Base-by-base conservation (phyloP, 2,888 invertebrate species). In the Catocala nupta region DNA sequence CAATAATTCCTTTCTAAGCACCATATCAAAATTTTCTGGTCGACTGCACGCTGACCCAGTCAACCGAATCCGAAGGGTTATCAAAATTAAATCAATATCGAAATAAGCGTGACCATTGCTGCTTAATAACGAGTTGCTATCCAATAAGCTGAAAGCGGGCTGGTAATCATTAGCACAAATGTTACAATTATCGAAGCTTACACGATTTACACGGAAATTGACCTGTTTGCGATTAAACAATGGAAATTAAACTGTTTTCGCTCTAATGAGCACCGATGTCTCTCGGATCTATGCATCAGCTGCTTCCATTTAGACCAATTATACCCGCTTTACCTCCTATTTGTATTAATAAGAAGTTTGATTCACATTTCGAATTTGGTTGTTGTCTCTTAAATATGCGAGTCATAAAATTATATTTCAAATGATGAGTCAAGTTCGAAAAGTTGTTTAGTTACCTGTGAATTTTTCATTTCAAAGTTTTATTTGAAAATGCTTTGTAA, bases 181-280 rank as follows among this genome's bases (percentile, higher is more conserved):
- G 88, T 85, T 84, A 86, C 86, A 89, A 90, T 90, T 88, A 90
- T 86, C 83, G 80, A 75, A 77, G 80, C 81, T 84, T 81, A 89
- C 83, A 81, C 85, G 84, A 86, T 87, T 88, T 86, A 83, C 57
- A 65, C 82, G 81, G 81, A 79, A 84, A 89, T 88, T 85, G 80
- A 77, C 77, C 82, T 85, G 84, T 88, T 89, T 86, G 86, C 80
- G 81, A 85, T 87, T 85, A 89, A 90, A 91, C 89, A 88, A 87
- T 88, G 85, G 81, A 88, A 90, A 90, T 90, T 89, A 87, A 90
- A 89, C 89, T 85, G 89, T 87, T 86, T 87, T 83, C 85, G 80
- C 81, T 86, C 83, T 88, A 90, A 88, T 84, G 88, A 86, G 83
- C 87, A 81, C 78, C 82, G 83, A 85, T 86, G 82, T 83, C 81